Percentiles rank a stretch among this genome's conserved stretches.
phyloP scores from a whole-genome alignment of 2,797 vertebrate genomes.

The Arnoldichthys spilopterus region DNA sequence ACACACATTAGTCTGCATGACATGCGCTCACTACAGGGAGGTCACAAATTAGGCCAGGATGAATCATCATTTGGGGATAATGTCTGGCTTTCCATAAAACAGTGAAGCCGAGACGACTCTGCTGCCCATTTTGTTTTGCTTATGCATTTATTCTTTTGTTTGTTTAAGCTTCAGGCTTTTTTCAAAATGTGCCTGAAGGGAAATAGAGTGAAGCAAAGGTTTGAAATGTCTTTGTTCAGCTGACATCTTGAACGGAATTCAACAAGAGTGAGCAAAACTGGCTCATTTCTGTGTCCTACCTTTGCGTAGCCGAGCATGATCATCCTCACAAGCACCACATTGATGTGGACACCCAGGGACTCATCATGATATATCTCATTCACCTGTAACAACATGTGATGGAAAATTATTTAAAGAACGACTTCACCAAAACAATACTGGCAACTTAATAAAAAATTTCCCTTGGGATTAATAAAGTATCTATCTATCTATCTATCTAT shows the following conservation, averaged over 20 bases:
- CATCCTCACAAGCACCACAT: conserved; percentile 97
- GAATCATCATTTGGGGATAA: background rate
- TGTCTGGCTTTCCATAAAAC: background rate
- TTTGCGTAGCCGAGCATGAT: conserved; percentile 97
- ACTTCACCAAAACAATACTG: background rate
- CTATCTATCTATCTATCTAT: too few species aligned
- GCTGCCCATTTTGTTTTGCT: background rate
- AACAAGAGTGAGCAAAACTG: background rate
- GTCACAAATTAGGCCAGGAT: background rate
- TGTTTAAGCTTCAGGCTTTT: background rate
- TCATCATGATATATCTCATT: conserved; percentile 99
- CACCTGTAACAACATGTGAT: conserved; percentile 78
- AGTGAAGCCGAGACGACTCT: background rate
- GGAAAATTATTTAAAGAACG: background rate
- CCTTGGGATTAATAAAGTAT: too few species aligned
- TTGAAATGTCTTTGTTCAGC: background rate
- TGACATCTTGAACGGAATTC: background rate
- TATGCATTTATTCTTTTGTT: background rate
- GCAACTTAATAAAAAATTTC: too few species aligned
- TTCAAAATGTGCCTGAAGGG: background rate
- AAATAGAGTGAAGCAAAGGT: background rate
- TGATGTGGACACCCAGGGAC: conserved; percentile 93
- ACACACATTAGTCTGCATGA: conserved; percentile 1
- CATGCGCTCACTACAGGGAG: background rate
- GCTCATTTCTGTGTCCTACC: conserved; percentile 74